Conservation (phyloP, 2,888 invertebrate species). For the Venustoraphidia nigricollis region DNA sequence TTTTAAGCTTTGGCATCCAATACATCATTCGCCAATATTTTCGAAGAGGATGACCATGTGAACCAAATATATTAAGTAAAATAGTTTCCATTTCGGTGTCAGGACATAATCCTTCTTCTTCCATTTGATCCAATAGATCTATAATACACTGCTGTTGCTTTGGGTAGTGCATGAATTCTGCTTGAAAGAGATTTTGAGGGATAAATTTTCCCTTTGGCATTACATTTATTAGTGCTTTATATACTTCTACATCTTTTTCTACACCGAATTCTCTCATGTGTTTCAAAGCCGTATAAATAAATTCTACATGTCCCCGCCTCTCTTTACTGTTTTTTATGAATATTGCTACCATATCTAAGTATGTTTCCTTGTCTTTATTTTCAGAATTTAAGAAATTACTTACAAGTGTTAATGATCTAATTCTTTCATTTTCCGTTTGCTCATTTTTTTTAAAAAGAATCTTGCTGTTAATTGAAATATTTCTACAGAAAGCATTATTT, state of each 20-base stretch:
- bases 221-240: constrained; percentile 71
- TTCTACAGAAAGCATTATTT: no score
- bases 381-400: constrained; percentile 34
- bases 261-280: constrained; percentile 84
- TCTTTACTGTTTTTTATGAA: constrained; percentile 53
- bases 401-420: constrained; percentile 26
- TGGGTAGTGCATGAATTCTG: constrained; percentile 86
- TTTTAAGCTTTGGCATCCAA: constrained; percentile 89
- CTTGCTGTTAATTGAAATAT: no score
- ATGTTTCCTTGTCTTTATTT: constrained; percentile 48
- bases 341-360: constrained; percentile 55
- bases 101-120: constrained; percentile 60
- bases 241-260: constrained; percentile 69
- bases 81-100: constrained; percentile 78
- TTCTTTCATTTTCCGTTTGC: background rate
- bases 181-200: constrained; percentile 66
- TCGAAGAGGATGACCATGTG: constrained; percentile 50
- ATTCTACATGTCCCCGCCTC: constrained; percentile 81
- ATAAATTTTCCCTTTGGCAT: constrained; percentile 82
- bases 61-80: constrained; percentile 72
- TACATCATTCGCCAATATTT: constrained; percentile 74
- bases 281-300: constrained; percentile 78
- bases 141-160: constrained; percentile 90
- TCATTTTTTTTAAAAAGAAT: no score
- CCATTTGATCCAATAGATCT: constrained; percentile 89